Conservation (phyloP, 2,113 vertebrate species). For the Hoplias malabaricus region DNA sequence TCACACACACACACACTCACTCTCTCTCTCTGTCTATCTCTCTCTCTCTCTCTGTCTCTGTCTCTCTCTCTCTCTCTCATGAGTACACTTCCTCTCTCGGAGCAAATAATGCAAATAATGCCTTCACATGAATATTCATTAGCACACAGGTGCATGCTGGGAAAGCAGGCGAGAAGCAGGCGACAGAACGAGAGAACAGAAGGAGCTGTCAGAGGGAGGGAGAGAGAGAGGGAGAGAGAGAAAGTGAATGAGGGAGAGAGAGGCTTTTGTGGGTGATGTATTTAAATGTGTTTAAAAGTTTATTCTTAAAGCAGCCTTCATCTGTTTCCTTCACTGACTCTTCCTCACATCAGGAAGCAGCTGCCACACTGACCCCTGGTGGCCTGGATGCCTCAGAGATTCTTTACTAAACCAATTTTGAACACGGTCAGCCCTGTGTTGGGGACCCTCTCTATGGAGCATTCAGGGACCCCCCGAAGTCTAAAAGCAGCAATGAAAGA, state of each 20-base stretch:
- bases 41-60: slow-evolving; percentile 4
- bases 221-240: neutral
- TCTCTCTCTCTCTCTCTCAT: neutral
- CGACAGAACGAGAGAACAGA: slow-evolving; percentile 35
- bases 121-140: slow-evolving; percentile 47
- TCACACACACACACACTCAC: neutral
- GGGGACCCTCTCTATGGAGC: too few species aligned
- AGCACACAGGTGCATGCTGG: slow-evolving; percentile 38
- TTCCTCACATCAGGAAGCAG: too few species aligned
- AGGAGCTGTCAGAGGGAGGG: slow-evolving; percentile 29
- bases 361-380: too few species aligned
- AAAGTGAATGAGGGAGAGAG: neutral
- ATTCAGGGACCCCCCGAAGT: too few species aligned
- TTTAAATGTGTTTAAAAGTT: too few species aligned
- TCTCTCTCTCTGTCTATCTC: neutral
- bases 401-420: too few species aligned
- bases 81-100: slow-evolving; percentile 22
- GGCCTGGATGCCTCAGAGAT: too few species aligned
- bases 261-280: too few species aligned
- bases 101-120: slow-evolving; percentile 47
- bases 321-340: too few species aligned
- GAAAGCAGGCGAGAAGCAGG: slow-evolving; percentile 27
- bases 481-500: too few species aligned
- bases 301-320: too few species aligned
- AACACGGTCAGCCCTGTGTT: too few species aligned